A percentile compares a stretch with the other conserved stretches of the same genome.
phyloP scores from a whole-genome alignment of 35 echinoderm and acorn worm genomes.

The Diadema setosum region DNA sequence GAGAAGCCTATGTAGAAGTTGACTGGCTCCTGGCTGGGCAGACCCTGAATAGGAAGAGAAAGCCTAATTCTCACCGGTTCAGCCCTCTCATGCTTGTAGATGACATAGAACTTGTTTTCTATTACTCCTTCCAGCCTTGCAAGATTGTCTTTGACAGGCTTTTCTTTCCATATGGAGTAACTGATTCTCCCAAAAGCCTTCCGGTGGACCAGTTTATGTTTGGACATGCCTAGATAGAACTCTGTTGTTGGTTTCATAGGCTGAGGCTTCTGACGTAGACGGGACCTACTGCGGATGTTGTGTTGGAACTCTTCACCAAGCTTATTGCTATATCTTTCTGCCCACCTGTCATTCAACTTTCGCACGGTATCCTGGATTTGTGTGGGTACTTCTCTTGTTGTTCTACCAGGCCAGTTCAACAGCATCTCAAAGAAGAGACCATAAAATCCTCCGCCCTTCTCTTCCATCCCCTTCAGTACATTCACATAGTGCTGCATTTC shows the following conservation, averaged over 20 bases:
- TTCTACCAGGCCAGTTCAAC: background rate
- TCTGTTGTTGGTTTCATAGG: background rate
- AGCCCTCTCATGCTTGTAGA: background rate
- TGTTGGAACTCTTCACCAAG: background rate
- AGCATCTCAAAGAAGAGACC: conserved; percentile 21
- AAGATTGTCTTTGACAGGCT: background rate
- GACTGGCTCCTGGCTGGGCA: conserved; percentile 33
- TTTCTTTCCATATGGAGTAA: background rate
- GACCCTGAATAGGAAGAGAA: background rate
- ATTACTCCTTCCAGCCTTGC: background rate
- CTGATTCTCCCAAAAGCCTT: background rate
- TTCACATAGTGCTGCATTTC: background rate
- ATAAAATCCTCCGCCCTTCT: background rate
- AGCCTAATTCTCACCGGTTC: conserved; percentile 5
- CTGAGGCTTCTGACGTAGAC: background rate
- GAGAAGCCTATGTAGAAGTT: conserved; percentile 57
- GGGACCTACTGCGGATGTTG: background rate
- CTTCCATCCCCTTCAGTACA: background rate
- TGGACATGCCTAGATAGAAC: background rate
- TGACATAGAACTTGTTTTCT: background rate
- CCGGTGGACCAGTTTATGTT: background rate
- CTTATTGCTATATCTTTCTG: background rate
- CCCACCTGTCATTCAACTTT: background rate
- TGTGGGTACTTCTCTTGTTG: no score
- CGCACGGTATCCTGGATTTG: background rate